Evolutionary conservation across 2,797 vertebrate species (phyloP), one percentile per base, ranked within the genome.

Genomic region (Nothura maculosa): DNA sequence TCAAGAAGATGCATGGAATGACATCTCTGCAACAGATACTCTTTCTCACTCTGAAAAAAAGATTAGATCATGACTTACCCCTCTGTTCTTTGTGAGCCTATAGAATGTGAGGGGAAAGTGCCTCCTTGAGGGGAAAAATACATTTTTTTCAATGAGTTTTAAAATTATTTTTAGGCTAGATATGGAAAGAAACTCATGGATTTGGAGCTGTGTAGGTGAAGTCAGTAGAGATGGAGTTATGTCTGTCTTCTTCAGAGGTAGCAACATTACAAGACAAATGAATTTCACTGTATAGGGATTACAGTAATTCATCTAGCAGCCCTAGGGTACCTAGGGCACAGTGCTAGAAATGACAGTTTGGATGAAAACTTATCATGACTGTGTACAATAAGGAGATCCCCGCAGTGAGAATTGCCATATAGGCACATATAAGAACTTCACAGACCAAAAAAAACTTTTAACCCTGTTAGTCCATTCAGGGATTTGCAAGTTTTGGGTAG

Each of bases 61-160:
- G 85, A 87, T 61, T 36, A 92, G 40, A 63, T 47, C 74, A 34
- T 67, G 34, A 54, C 50, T 92, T 82, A 24, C 30, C 13, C 83
- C 57, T 92, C 81, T 88, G 24, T 85, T 50, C 45, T 45, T 58
- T 30, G 43, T 63, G 40, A 43, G 75, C 12, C 28, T 11, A 20
- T 48, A 48, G 42, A 63, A 76, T 0, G 0, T 57, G 36, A 81
- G 16, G 20, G 14, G 40, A 70, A 86, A 83, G 5, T 25, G 62
- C 2, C 12, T 67, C 4, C 62, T 72, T 86, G 47, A 2, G 0
- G 2, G 13, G 9, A 1, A 1, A 34, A 1, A 0, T 15, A 40
- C 20, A 20, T 28, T 10, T 69, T 75, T 87, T 32, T 61, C 9
- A 19, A n/a, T 21, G 55, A 2, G 0, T 5, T 90, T 79, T 61